Conservation (phyloP, 2,797 vertebrate genomes). For the Tympanoctomys barrerae region DNA sequence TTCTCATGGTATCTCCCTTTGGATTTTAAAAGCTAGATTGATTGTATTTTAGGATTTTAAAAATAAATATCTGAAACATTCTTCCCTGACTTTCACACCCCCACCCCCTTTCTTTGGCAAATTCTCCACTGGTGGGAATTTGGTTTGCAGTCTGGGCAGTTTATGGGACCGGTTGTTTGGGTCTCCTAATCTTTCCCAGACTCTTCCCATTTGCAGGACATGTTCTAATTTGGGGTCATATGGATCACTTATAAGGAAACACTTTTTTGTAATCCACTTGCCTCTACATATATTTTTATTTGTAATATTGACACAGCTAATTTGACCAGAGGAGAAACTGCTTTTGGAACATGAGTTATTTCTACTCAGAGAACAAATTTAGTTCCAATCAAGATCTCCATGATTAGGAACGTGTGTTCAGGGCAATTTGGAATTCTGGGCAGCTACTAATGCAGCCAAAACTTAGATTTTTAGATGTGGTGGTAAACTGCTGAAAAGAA, state of each 20-base stretch:
- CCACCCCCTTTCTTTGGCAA: background rate
- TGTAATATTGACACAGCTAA: slow-evolving; percentile 83
- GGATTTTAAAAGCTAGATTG: slow-evolving; percentile 50
- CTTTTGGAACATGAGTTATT: slow-evolving; percentile 81
- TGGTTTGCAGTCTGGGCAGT: slow-evolving; percentile 34
- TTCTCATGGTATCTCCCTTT: background rate
- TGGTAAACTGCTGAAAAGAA: slow-evolving; percentile 80
- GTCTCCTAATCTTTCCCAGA: slow-evolving; percentile 77
- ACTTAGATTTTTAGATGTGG: slow-evolving; percentile 78
- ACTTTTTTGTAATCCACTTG: slow-evolving; percentile 79
- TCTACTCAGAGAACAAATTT: slow-evolving; percentile 82
- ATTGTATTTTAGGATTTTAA: background rate
- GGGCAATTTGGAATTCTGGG: slow-evolving; percentile 79
- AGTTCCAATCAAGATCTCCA: slow-evolving; percentile 81
- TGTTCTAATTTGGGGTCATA: slow-evolving; percentile 77
- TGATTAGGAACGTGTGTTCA: slow-evolving; percentile 86
- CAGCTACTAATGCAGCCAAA: slow-evolving; percentile 69
- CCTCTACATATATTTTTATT: slow-evolving; percentile 82
- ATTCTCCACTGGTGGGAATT: slow-evolving; percentile 16
- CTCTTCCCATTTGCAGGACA: slow-evolving; percentile 70
- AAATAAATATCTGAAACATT: background rate
- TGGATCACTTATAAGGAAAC: slow-evolving; percentile 83
- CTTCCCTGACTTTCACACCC: background rate
- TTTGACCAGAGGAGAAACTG: slow-evolving; percentile 80
- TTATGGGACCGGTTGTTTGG: slow-evolving; percentile 69